Percentiles rank a stretch among this genome's conserved stretches.
Conservation (phyloP, 1,140 invertebrate genomes). For the Drosophila seguyi region DNA sequence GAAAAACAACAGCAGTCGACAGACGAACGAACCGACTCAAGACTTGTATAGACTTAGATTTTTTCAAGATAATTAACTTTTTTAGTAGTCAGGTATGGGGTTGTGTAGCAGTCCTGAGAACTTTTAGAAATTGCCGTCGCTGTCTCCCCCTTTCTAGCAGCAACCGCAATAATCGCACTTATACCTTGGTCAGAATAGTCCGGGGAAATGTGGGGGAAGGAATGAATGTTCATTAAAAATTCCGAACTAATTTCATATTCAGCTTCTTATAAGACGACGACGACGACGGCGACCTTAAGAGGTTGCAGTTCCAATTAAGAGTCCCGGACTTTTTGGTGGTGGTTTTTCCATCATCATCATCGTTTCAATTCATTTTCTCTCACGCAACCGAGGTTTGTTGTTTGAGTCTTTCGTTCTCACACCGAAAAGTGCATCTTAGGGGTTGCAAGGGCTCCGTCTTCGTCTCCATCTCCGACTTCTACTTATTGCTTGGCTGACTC, state of each 20-base stretch:
- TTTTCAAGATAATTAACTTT: conserved; percentile 79
- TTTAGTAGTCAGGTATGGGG: conserved; percentile 48
- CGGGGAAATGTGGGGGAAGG: conserved; percentile 52
- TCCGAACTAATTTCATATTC: conserved; percentile 81
- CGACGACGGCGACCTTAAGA: conserved; percentile 62
- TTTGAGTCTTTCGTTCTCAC: conserved; percentile 75
- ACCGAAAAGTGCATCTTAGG: conserved; percentile 44
- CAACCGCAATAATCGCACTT: conserved; percentile 60
- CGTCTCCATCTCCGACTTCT: not conserved
- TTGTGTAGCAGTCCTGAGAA: conserved; percentile 76
- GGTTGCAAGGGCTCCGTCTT: conserved; percentile 30
- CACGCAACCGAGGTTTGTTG: conserved; percentile 72
- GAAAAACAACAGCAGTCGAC: conserved; percentile 69
- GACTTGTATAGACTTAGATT: conserved; percentile 71
- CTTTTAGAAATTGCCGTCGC: conserved; percentile 53
- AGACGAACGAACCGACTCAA: conserved; percentile 41
- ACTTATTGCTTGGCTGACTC: conserved; percentile 55
- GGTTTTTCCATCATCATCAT: conserved; percentile 48
- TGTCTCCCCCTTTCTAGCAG: conserved; percentile 23
- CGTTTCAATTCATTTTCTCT: conserved; percentile 14
- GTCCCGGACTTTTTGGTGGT: conserved; percentile 64
- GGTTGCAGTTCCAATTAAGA: conserved; percentile 72
- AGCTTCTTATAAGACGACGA: conserved; percentile 75
- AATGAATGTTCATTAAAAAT: conserved; percentile 80
- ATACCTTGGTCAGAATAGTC: conserved; percentile 39